These are phyloP conservation scores for Triplophysa rosa DNA, from an alignment of 2,113 vertebrate species.

Conservation along the genomic window DNA sequence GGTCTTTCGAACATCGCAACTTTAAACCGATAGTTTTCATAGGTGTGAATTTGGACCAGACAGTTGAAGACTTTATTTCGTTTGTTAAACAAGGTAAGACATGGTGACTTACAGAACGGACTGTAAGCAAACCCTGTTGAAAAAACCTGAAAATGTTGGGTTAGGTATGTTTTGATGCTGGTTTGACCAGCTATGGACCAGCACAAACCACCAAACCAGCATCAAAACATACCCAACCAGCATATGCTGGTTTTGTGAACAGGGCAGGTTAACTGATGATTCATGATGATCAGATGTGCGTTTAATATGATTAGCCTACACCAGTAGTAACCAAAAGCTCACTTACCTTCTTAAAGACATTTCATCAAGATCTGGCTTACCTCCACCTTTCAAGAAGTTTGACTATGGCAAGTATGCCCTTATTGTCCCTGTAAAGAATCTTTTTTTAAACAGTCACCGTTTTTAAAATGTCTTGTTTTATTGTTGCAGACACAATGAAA, in stretches of 20 bases:
- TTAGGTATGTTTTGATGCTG: too few relatives aligned
- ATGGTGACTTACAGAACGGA: too few relatives aligned
- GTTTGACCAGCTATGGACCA: too few relatives aligned
- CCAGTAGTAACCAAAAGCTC: not conserved
- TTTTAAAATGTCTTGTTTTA: not conserved
- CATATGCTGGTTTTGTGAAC: too few relatives aligned
- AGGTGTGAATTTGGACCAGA: constrained; percentile 78
- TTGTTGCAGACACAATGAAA: constrained; percentile 87
- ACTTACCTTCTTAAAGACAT: constrained; percentile 72
- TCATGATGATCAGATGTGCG: not conserved
- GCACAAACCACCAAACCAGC: too few relatives aligned
- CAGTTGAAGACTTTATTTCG: constrained; percentile 81
- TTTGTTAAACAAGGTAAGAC: constrained; percentile 79
- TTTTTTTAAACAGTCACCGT: not conserved
- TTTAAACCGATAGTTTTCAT: constrained; percentile 84
- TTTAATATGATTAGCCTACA: not conserved
- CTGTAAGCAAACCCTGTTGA: not conserved
- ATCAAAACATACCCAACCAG: too few relatives aligned
- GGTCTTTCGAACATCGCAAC: constrained; percentile 90
- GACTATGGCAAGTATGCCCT: constrained; percentile 77
- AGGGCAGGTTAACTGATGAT: not conserved
- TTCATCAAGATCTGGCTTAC: constrained; percentile 75
- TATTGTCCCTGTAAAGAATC: not conserved
- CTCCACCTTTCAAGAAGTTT: constrained; percentile 85
- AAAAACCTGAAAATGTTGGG: too few relatives aligned